Conservation (phyloP, 2,113 vertebrate species). For the Balaenoptera acutorostrata region DNA sequence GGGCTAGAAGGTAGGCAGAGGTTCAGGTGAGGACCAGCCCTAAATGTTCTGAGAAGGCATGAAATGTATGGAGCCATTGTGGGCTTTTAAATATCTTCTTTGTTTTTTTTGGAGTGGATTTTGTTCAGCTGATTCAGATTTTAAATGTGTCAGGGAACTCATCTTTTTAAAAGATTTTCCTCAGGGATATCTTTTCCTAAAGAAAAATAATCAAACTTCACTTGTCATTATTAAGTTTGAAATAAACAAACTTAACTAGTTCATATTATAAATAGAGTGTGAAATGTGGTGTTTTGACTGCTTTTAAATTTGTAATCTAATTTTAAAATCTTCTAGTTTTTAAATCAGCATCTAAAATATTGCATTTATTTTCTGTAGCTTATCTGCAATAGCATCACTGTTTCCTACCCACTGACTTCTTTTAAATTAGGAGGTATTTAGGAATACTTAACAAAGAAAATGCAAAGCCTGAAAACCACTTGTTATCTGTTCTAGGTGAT, state of each 20-base stretch:
- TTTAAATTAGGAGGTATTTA: not conserved
- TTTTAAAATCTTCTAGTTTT: not conserved
- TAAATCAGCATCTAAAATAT: not conserved
- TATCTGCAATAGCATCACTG: not conserved
- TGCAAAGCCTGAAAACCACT: not conserved
- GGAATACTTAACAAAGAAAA: not conserved
- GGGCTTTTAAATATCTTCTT: not conserved
- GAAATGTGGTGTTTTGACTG: not conserved
- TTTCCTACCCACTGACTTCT: not conserved
- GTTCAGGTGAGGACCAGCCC: not conserved
- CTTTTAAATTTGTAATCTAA: not conserved
- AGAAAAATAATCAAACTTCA: not conserved
- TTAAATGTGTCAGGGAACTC: not conserved
- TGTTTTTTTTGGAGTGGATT: not conserved
- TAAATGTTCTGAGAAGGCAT: not conserved
- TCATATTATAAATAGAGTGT: not conserved
- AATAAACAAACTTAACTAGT: not conserved
- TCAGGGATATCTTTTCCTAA: not conserved
- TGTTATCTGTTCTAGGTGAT: not conserved
- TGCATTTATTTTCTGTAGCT: not conserved
- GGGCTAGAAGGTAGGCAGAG: not conserved
- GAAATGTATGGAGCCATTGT: fast-evolving
- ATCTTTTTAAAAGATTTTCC: not conserved
- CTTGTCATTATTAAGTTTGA: not conserved
- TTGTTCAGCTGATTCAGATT: not conserved